These are phyloP conservation scores for Anthoscopus minutus DNA, from an alignment of 2,113 vertebrate genomes.

Conservation along the genomic window DNA sequence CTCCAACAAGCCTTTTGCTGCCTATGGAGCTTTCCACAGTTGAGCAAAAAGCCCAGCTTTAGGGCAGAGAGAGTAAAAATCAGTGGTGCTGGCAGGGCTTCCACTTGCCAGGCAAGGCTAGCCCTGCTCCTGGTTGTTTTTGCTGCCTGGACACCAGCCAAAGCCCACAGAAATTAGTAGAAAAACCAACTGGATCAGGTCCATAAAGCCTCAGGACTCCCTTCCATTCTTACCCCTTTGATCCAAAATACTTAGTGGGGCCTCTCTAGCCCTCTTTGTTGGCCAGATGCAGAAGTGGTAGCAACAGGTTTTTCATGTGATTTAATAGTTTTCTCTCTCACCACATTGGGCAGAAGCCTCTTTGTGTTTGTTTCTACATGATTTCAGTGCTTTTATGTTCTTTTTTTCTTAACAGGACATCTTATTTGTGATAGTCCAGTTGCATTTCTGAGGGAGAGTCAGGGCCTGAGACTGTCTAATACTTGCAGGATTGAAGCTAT, in stretches of 20 bases:
- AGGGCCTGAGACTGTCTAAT: background rate
- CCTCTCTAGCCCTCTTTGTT: conserved; percentile 31
- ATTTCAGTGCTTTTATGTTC: conserved; percentile 12
- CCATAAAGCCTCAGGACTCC: conserved; percentile 30
- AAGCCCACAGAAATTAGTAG: conserved; percentile 59
- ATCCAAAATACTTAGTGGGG: conserved; percentile 13
- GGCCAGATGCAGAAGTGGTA: conserved; percentile 34
- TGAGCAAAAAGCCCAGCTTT: background rate
- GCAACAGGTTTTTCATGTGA: conserved; percentile 34
- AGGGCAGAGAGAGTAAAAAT: background rate
- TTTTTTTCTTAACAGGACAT: background rate
- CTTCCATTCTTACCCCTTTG: conserved; percentile 53
- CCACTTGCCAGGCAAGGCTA: conserved; percentile 1
- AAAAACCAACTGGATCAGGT: conserved; percentile 50
- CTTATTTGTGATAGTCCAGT: conserved; percentile 7
- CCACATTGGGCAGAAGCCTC: background rate
- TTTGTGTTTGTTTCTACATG: conserved; percentile 33
- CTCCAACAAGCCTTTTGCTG: background rate
- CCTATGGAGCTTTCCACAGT: background rate
- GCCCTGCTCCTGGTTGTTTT: background rate
- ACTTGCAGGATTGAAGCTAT: background rate
- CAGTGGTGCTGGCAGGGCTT: background rate
- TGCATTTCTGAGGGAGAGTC: background rate
- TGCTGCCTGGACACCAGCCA: conserved; percentile 34
- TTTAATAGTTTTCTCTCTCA: background rate